These are phyloP conservation scores for Hypotaenidia okinawae DNA, from an alignment of 2,797 vertebrate species.

Conservation along the genomic window DNA sequence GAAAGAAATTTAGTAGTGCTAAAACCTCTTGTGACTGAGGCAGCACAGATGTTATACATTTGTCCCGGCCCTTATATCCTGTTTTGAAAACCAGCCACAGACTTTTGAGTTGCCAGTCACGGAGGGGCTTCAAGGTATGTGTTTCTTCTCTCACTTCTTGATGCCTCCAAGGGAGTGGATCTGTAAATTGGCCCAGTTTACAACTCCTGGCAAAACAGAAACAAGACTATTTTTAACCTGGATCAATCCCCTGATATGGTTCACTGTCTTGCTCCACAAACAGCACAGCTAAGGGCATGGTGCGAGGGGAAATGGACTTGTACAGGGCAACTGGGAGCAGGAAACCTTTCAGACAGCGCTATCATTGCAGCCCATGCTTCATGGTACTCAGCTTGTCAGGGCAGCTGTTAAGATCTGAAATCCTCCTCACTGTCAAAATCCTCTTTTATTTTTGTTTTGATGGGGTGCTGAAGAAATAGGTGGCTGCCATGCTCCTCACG, in stretches of 20 bases:
- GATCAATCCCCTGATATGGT: not conserved
- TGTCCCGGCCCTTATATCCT: constrained; percentile 11
- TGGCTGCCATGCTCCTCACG: not conserved
- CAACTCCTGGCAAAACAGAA: not conserved
- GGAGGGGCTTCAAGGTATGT: not conserved
- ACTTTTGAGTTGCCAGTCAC: not conserved
- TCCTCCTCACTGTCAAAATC: not conserved
- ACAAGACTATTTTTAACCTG: not conserved
- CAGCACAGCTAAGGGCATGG: not conserved
- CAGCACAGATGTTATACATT: constrained; percentile 29
- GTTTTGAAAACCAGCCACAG: constrained; percentile 30
- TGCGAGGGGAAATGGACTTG: not conserved
- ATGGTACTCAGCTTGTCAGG: not conserved
- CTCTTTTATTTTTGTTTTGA: not conserved
- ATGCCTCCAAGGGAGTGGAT: not conserved
- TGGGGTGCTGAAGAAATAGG: not conserved
- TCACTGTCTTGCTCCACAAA: not conserved
- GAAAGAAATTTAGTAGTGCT: not conserved
- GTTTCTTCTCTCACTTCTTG: not conserved
- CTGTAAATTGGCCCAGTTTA: not conserved
- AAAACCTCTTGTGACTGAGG: constrained; percentile 5
- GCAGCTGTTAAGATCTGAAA: not conserved
- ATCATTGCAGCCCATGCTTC: not conserved
- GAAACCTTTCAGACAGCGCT: not conserved
- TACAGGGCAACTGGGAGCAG: not conserved